A percentile compares a stretch with the other conserved stretches of the same genome.
Conservation (phyloP, 2,113 vertebrate genomes). For the Martes martes region DNA sequence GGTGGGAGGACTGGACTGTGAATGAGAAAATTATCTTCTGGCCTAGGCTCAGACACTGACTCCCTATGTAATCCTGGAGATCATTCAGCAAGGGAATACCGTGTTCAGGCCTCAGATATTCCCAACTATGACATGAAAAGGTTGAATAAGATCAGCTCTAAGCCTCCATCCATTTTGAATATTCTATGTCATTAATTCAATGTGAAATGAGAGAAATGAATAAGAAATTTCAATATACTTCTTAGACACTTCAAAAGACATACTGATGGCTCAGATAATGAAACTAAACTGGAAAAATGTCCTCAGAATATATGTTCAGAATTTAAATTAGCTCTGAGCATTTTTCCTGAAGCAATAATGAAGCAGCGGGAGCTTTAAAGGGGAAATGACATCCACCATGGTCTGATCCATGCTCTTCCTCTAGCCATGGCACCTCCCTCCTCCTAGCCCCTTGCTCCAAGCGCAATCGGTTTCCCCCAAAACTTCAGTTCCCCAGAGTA, state of each 20-base stretch:
- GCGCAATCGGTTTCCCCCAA: not conserved
- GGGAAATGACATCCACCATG: not conserved
- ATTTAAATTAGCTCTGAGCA: conserved; percentile 63
- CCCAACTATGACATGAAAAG: not conserved
- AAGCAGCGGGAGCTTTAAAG: conserved; percentile 4
- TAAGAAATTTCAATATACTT: conserved; percentile 63
- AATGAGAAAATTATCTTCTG: not conserved
- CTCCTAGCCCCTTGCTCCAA: not conserved
- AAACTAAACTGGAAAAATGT: conserved; percentile 67
- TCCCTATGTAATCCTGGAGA: not conserved
- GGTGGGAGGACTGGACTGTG: not conserved
- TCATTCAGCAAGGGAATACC: not conserved
- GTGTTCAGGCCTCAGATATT: not conserved
- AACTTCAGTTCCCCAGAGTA: not conserved
- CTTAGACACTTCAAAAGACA: conserved; percentile 70
- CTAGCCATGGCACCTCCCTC: not conserved
- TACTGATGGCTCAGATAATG: conserved; percentile 69
- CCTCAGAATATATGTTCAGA: conserved; percentile 55
- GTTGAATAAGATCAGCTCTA: conserved; percentile 10
- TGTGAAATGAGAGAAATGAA: conserved; percentile 59
- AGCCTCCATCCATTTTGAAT: conserved; percentile 23
- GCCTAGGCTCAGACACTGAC: not conserved
- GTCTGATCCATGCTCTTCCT: not conserved
- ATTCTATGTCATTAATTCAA: conserved; percentile 65
- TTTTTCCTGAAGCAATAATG: conserved; percentile 32